Evolutionary conservation across 2,888 invertebrate species (phyloP).

Genomic region (Epirrhoe tristata): DNA sequence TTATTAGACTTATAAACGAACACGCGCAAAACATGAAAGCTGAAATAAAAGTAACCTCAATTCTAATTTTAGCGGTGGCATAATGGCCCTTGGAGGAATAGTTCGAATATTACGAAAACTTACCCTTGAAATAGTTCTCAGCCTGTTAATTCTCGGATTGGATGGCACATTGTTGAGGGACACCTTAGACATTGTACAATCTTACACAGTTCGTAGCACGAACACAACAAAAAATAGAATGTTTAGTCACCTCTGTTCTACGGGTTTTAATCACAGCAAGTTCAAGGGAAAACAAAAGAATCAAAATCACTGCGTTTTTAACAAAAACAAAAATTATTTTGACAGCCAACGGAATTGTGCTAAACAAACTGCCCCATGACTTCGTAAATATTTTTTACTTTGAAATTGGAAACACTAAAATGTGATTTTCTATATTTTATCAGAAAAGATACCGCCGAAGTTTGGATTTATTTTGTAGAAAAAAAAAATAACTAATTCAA

Average conservation of each 20-base stretch:
- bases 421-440: too few species aligned
- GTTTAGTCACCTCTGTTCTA: conserved; percentile 60
- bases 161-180: conserved; percentile 81
- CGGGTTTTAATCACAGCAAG: conserved; percentile 59
- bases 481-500: too few species aligned
- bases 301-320: conserved; percentile 49
- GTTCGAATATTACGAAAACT: conserved; percentile 51
- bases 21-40: conserved; percentile 24
- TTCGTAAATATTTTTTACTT: neutral
- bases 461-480: too few species aligned
- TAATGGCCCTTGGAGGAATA: conserved; percentile 38
- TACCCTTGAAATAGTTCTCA: conserved; percentile 80
- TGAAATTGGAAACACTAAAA: neutral
- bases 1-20: neutral
- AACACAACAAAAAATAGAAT: conserved; percentile 62
- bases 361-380: conserved; percentile 64
- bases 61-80: conserved; percentile 50
- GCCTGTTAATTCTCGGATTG: conserved; percentile 77
- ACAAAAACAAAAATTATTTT: conserved; percentile 63
- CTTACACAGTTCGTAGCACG: conserved; percentile 42
- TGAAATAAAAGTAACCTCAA: conserved; percentile 56
- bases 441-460: too few species aligned
- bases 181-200: conserved; percentile 72
- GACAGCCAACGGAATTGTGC: conserved; percentile 54
- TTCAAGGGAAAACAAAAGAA: conserved; percentile 65